Evolutionary conservation across 2,797 vertebrate genomes (phyloP).

Genomic region (Adelosebastes latens): DNA sequence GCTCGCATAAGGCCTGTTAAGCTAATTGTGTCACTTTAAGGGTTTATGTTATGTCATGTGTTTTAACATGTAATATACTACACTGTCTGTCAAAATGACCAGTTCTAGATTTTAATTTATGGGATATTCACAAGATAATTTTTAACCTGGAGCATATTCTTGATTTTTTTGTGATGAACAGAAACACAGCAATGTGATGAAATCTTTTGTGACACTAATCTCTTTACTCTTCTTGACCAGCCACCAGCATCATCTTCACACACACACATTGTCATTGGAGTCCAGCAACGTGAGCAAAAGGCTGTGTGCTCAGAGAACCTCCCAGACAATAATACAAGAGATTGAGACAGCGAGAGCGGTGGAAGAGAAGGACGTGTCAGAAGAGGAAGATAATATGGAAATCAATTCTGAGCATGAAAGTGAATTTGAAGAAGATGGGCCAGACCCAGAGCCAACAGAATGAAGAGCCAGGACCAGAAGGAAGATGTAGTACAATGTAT

Average conservation of each 20-base stretch:
- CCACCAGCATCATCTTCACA: neutral
- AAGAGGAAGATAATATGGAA: conserved; percentile 5
- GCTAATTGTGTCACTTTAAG: neutral
- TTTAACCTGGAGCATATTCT: neutral
- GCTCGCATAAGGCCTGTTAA: neutral
- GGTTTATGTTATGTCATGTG: neutral
- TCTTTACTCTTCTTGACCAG: neutral
- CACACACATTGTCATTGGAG: neutral
- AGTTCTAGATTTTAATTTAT: neutral
- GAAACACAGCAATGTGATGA: neutral
- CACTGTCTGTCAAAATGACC: neutral
- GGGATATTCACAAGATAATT: neutral
- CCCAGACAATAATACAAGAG: conserved; percentile 11
- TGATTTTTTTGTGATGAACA: neutral
- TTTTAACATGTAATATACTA: neutral
- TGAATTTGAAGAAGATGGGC: neutral
- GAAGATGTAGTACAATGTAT: neutral
- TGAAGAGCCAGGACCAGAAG: neutral
- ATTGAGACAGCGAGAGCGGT: neutral
- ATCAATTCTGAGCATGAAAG: neutral
- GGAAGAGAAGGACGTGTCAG: neutral
- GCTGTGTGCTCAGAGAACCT: neutral
- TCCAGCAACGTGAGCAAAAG: conserved; percentile 1
- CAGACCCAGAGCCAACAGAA: neutral
- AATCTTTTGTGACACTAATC: neutral